A percentile compares a stretch with the other conserved stretches of the same genome.
Evolutionary conservation across 2,797 vertebrate genomes (phyloP).

Genomic region (Orestias chungarensis): DNA sequence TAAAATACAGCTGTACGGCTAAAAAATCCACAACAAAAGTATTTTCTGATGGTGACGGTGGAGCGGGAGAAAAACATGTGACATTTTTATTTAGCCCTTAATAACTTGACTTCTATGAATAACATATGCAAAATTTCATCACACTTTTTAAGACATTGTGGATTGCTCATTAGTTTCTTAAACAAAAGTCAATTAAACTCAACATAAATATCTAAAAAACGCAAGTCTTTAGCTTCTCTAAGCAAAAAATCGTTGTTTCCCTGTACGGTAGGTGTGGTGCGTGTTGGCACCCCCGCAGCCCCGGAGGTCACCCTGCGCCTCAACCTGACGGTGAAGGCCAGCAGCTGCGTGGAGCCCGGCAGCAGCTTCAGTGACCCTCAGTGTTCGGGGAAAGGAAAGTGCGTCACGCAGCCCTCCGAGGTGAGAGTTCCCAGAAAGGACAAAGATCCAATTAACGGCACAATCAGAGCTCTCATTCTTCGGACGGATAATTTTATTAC

Average conservation of each 20-base stretch:
- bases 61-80: not conserved
- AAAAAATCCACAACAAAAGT: not conserved
- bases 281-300: constrained; percentile 65
- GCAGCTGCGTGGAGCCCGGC: constrained; percentile 85
- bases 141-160: not conserved
- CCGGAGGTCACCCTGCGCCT: constrained; percentile 90
- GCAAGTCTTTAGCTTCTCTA: not conserved
- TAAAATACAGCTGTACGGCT: not conserved
- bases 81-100: not conserved
- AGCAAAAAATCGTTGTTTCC: not conserved
- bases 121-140: not conserved
- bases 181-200: not conserved
- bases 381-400: constrained; percentile 92
- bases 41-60: not conserved
- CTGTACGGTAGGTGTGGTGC: constrained; percentile 78
- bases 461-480: not conserved
- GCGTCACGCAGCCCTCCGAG: constrained; percentile 87
- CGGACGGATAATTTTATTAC: not conserved
- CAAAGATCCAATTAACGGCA: not conserved
- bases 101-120: not conserved
- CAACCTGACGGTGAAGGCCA: constrained; percentile 90
- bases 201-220: not conserved
- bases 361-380: constrained; percentile 80
- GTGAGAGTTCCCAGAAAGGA: constrained; percentile 72
- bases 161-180: not conserved